Evolutionary conservation across 2,797 vertebrate species (phyloP).

Genomic region (Myripristis murdjan): DNA sequence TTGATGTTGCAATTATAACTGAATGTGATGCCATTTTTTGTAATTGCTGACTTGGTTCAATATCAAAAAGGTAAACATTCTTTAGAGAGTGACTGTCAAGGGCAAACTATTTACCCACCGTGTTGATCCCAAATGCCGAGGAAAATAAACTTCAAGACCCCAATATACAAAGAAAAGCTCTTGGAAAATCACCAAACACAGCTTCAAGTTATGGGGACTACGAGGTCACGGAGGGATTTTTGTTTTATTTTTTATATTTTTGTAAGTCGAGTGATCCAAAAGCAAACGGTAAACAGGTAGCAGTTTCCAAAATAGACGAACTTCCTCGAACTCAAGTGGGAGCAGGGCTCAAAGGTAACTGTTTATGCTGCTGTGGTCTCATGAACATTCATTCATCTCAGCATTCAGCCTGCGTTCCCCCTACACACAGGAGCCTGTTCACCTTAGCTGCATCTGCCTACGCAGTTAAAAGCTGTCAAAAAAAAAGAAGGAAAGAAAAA

Average conservation of each 20-base stretch:
- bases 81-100: background rate
- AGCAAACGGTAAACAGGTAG: slow-evolving; percentile 8
- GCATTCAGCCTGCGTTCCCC: background rate
- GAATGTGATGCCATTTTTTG: slow-evolving; percentile 7
- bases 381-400: slow-evolving; percentile 39
- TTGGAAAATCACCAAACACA: too few relatives aligned
- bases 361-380: slow-evolving; percentile 19
- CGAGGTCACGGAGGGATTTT: background rate
- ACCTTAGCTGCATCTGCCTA: slow-evolving; percentile 50
- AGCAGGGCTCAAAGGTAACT: too few relatives aligned
- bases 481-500: slow-evolving; percentile 40
- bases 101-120: background rate
- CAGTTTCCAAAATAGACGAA: slow-evolving; percentile 46
- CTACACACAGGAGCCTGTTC: slow-evolving; percentile 31
- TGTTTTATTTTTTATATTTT: background rate
- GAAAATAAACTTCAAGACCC: slow-evolving; percentile 13
- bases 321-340: slow-evolving; percentile 33
- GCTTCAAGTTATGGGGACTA: too few relatives aligned
- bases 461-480: slow-evolving; percentile 59
- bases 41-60: background rate
- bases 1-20: slow-evolving; percentile 11
- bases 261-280: slow-evolving; percentile 8
- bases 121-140: background rate
- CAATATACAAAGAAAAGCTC: too few relatives aligned
- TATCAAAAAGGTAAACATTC: slow-evolving; percentile 1